Base-by-base conservation (phyloP, 2,113 vertebrate genomes). In the Cynopterus brachyotis region DNA sequence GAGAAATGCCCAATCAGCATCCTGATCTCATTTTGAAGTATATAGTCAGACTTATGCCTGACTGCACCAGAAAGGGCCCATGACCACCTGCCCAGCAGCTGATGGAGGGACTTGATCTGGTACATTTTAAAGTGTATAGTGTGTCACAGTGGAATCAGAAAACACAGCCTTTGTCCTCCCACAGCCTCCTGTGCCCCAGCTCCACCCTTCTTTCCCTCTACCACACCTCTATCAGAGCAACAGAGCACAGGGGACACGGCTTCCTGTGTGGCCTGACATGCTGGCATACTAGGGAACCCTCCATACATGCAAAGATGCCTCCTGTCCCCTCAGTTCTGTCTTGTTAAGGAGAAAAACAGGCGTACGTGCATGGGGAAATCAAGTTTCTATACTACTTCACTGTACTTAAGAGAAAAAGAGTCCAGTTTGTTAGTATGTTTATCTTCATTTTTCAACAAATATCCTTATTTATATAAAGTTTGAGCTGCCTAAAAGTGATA, bases 81-180 rank as follows among this genome's bases (percentile, higher is more conserved):
- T 66, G 93, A 97, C 97, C 97, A 97, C 97, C 97, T 97, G 97
- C 95, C 95, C 69, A 40, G 89, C 86, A 83, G 91, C 94, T 93
- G 91, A 50, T 95, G 93, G 64, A 96, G 89, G 73, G 67, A 42
- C 76, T 90, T 69, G 32, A 50, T 67, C 67, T 40, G 79, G 93
- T 45, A 94, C n/a, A 67, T 66, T 91, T 67, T 73, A 66, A 94
- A 97, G 91, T 87, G 82, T 92, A 96, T 86, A 97, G 37, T 93
- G 96, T 96, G 86, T 97, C 96, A 96, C 78, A 72, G 50, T 28
- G 73, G 45, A 96, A 57, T 96, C 76, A 70, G 78, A 96, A 97
- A 97, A 96, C 96, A 97, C 50, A 76, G 95, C 78, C 93, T 97
- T 96, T 96, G 97, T 97, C 75, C 22, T 64, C 30, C 32, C 32